These are phyloP conservation scores for Taeniopygia guttata DNA, from an alignment of 2,797 vertebrate genomes.

Conservation along the genomic window DNA sequence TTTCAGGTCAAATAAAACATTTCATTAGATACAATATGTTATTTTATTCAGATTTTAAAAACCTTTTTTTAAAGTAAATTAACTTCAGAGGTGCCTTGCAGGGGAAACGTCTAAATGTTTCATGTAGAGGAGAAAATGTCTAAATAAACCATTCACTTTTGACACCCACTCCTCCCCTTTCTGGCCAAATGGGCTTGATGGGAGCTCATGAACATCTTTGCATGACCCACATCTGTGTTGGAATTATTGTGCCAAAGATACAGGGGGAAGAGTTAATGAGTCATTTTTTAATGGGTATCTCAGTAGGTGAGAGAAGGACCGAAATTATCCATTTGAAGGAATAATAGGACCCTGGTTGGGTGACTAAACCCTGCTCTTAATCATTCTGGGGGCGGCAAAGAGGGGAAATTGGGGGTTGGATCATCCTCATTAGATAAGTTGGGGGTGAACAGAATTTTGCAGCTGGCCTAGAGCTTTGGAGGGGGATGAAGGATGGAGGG, in stretches of 20 bases:
- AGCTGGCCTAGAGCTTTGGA: not conserved
- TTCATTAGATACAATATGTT: not conserved
- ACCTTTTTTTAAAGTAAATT: not conserved
- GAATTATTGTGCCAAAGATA: not conserved
- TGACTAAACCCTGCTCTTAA: slow-evolving; percentile 53
- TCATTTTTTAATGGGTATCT: slow-evolving; percentile 47
- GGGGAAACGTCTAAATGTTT: not conserved
- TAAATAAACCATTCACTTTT: not conserved
- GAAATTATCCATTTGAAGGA: slow-evolving; percentile 20
- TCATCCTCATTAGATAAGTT: not conserved
- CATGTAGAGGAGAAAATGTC: not conserved
- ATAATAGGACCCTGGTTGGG: slow-evolving; percentile 29
- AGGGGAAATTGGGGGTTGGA: not conserved
- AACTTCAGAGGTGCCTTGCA: not conserved
- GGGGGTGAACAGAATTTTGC: not conserved
- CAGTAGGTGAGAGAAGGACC: not conserved
- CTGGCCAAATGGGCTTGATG: not conserved
- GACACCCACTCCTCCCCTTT: not conserved
- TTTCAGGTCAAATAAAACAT: slow-evolving; percentile 26
- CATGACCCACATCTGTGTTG: slow-evolving; percentile 23
- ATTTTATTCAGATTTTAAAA: not conserved
- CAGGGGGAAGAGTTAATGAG: slow-evolving; percentile 43
- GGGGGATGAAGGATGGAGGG: not conserved
- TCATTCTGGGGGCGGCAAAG: slow-evolving; percentile 39
- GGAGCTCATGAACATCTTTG: not conserved